Base-by-base conservation (phyloP, 2,888 invertebrate genomes). In the Oxyteleia sp. region DNA sequence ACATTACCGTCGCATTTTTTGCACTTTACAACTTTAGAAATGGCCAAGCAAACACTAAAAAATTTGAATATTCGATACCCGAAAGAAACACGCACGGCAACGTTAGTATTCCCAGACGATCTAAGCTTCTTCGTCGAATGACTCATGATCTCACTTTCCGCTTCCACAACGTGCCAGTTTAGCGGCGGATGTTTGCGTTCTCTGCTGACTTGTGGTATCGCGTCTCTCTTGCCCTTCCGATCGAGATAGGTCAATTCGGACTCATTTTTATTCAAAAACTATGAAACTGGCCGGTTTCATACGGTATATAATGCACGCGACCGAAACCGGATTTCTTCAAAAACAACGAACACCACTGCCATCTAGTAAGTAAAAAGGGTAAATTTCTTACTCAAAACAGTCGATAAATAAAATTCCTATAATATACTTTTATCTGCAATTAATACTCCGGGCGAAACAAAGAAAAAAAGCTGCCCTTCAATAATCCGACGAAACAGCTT, bases 121-220 rank as follows among this genome's bases (percentile, higher is more conserved):
- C 10, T 15, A 11, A 49, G 49, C 49, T 20, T 49, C 49, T 20
- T 49, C 11, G 49, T 23, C n/a, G 53, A 61, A 20, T 63, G 82
- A 47, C 85, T 85, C 0, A 82, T 86, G 16, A 61, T 85, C 57
- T 69, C 85, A 8, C 29, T 82, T 64, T 85, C 84, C 13, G 79
- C 69, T 45, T 18, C 78, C 83, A 68, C 53, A 35, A 18, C 59
- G 69, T 72, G 68, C 64, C 41, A 59, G 64, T 57, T 59, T 57
- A 59, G 18, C 49, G 72, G 80, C 10, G 18, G 51, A 49, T 55
- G 55, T 55, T 32, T 18, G 18, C 82, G 5, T 23, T 49, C 23
- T 49, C 8, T 49, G 23, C 49, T 49, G 18, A 2, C 2, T 45
- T 45, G 18, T 45, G 8, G 7, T 16, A 2, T 45, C 18, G 11